Percentiles rank a stretch among this genome's conserved stretches.
Evolutionary conservation across 2,797 vertebrate genomes (phyloP).

Genomic region (Clarias fuscus): DNA sequence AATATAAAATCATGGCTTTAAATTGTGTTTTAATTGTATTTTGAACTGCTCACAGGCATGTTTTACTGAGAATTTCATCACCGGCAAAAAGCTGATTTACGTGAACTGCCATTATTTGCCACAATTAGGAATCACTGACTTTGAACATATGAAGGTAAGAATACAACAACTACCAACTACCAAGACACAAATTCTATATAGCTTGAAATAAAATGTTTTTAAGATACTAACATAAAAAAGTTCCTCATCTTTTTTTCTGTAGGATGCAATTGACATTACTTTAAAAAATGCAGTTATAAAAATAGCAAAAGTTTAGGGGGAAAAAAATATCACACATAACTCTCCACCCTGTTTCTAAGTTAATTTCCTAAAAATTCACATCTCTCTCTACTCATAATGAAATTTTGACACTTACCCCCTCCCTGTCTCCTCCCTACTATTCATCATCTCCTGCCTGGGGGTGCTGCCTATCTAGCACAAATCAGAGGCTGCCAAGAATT

Average conservation of each 20-base stretch:
- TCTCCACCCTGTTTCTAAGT: not conserved
- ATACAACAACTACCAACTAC: not conserved
- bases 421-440: not conserved
- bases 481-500: conserved; percentile 2
- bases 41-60: conserved; percentile 74
- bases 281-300: not conserved
- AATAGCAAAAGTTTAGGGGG: not conserved
- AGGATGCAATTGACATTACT: not conserved
- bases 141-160: conserved; percentile 86
- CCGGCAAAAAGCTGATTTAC: conserved; percentile 84
- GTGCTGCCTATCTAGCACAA: not conserved
- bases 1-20: conserved; percentile 18
- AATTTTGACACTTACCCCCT: not conserved
- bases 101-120: conserved; percentile 79
- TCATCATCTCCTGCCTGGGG: not conserved
- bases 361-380: not conserved
- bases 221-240: not conserved
- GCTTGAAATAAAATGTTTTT: not conserved
- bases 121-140: conserved; percentile 84
- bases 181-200: conserved; percentile 3
- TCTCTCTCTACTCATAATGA: not conserved
- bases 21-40: conserved; percentile 9
- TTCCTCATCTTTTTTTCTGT: not conserved
- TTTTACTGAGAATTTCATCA: conserved; percentile 84
- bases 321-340: not conserved